Evolutionary conservation across 2,888 invertebrate genomes (phyloP).

Genomic region (Brachyptera putata): DNA sequence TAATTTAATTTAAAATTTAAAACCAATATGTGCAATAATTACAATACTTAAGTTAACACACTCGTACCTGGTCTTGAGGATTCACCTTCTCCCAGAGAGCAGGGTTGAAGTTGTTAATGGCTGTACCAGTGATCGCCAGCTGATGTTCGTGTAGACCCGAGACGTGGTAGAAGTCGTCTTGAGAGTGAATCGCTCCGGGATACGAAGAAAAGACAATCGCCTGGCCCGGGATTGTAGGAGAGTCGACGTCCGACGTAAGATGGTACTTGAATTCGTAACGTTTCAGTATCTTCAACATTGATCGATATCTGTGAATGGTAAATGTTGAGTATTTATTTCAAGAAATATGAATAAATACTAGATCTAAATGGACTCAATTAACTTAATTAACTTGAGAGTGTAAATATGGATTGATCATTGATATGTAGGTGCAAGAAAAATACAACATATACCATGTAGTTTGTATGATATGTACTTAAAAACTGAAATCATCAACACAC

Average conservation of each 20-base stretch:
- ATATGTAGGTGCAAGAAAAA: too few species aligned
- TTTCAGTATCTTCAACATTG: constrained; percentile 81
- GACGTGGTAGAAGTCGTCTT: constrained; percentile 76
- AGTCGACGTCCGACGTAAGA: constrained; percentile 46
- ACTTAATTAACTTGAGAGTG: too few species aligned
- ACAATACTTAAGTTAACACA: too few species aligned
- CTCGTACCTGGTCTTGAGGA: constrained; percentile 55
- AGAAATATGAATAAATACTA: too few species aligned
- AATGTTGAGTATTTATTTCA: too few species aligned
- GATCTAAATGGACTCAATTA: too few species aligned
- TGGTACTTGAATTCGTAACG: constrained; percentile 77
- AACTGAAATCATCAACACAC: too few species aligned
- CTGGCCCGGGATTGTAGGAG: constrained; percentile 58
- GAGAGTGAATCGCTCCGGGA: constrained; percentile 75
- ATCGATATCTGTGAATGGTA: constrained; percentile 61
- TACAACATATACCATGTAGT: too few species aligned
- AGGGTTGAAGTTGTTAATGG: constrained; percentile 68
- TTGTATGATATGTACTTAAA: too few species aligned
- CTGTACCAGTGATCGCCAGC: constrained; percentile 70
- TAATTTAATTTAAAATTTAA: too few species aligned
- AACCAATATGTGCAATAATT: too few species aligned
- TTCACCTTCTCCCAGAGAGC: constrained; percentile 65
- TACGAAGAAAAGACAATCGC: constrained; percentile 77
- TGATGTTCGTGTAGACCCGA: constrained; percentile 46
- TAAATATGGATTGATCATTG: too few species aligned